Conservation (phyloP, 2,888 invertebrate genomes). For the Sabatieria punctata region DNA sequence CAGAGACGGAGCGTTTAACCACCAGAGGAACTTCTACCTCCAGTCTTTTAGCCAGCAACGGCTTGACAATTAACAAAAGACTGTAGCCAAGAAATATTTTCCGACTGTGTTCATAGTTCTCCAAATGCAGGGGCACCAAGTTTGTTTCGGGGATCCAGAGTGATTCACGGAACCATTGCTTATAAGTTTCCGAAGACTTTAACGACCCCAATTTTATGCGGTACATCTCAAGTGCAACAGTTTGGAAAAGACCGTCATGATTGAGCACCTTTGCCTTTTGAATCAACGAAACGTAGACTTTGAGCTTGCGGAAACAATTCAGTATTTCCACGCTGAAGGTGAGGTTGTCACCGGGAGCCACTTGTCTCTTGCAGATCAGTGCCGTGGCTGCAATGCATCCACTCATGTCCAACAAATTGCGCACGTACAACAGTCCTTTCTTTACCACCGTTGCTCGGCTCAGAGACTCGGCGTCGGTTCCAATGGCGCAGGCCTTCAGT, state of each 20-base stretch:
- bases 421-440: conserved; percentile 7
- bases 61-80: not conserved
- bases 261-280: conserved; percentile 6
- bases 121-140: not conserved
- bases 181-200: not conserved
- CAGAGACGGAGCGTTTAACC: no score
- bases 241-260: not conserved
- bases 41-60: not conserved
- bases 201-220: not conserved
- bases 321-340: conserved; percentile 11
- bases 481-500: not conserved
- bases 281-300: conserved; percentile 7
- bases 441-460: not conserved
- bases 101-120: no score
- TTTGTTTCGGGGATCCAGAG: not conserved
- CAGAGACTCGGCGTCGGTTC: not conserved
- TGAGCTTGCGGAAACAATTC: conserved; percentile 11
- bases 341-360: conserved; percentile 4
- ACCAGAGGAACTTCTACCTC: conserved; percentile 3
- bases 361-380: not conserved
- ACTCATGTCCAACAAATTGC: conserved; percentile 11
- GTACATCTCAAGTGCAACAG: not conserved
- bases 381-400: conserved; percentile 10
- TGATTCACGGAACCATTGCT: not conserved
- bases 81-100: conserved; percentile 1